These are phyloP conservation scores for Drosophila niveifrons DNA, from an alignment of 2,888 invertebrate species.

Conservation along the genomic window DNA sequence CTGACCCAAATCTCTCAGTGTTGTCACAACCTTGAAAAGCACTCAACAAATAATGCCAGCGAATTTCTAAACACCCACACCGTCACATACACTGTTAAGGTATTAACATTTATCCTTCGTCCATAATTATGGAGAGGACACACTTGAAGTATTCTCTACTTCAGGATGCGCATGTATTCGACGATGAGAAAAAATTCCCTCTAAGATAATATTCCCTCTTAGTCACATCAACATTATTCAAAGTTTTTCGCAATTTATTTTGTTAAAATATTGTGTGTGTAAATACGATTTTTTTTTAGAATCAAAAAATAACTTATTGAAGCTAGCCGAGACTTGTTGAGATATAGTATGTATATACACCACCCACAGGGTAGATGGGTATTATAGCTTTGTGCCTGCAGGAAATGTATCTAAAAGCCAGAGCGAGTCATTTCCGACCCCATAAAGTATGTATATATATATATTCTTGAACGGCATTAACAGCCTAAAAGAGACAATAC, in stretches of 20 bases:
- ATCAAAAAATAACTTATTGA: too few relatives aligned
- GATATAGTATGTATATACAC: too few relatives aligned
- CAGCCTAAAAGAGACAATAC: too few relatives aligned
- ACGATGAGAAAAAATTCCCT: background rate
- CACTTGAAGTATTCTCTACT: constrained; percentile 10
- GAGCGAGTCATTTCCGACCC: too few relatives aligned
- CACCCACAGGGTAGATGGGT: too few relatives aligned
- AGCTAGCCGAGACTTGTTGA: too few relatives aligned
- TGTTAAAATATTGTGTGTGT: too few relatives aligned
- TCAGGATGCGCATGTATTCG: constrained; percentile 41
- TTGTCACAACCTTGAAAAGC: constrained; percentile 70
- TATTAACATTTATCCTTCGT: constrained; percentile 23
- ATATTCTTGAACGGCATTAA: too few relatives aligned
- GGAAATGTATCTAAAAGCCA: too few relatives aligned
- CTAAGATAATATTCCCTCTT: constrained; percentile 1
- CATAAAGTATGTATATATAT: too few relatives aligned
- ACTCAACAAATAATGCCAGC: constrained; percentile 67
- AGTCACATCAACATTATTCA: background rate
- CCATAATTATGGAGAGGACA: constrained; percentile 52
- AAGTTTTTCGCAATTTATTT: background rate
- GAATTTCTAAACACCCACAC: constrained; percentile 10
- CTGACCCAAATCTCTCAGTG: constrained; percentile 43
- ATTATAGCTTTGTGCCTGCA: too few relatives aligned
- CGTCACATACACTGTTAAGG: background rate
- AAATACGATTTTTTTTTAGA: too few relatives aligned